A percentile compares a stretch with the other conserved stretches of the same genome.
phyloP scores from a whole-genome alignment of 2,888 invertebrate genomes.

The Sceliomorpha sp. region DNA sequence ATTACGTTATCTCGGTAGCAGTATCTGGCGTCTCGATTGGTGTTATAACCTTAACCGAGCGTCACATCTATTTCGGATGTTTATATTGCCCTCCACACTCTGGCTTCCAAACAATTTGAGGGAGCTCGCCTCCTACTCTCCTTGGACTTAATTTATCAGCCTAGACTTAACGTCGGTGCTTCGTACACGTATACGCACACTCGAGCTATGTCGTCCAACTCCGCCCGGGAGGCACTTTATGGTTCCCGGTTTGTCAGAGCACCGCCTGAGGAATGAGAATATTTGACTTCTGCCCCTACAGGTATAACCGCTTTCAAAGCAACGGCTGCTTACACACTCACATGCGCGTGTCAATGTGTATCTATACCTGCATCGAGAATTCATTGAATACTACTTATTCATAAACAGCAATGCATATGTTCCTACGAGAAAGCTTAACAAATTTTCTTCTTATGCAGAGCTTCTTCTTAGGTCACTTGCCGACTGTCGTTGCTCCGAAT shows the following conservation, averaged over 20 bases:
- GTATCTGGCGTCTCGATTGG: conserved; percentile 20
- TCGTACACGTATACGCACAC: conserved; percentile 32
- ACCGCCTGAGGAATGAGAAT: conserved; percentile 65
- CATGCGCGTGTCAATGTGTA: too few relatives aligned
- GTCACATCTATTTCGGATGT: conserved; percentile 52
- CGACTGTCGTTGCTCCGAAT: too few relatives aligned
- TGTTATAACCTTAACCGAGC: conserved; percentile 31
- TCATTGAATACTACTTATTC: too few relatives aligned
- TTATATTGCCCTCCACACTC: conserved; percentile 39
- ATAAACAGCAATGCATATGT: too few relatives aligned
- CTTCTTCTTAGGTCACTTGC: too few relatives aligned
- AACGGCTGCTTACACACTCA: too few relatives aligned
- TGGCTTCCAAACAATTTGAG: conserved; percentile 49
- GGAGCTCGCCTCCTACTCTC: conserved; percentile 41
- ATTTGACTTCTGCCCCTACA: conserved; percentile 75
- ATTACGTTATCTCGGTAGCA: conserved; percentile 33
- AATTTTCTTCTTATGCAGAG: too few relatives aligned
- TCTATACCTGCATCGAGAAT: too few relatives aligned
- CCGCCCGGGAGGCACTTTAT: conserved; percentile 44
- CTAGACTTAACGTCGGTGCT: conserved; percentile 32
- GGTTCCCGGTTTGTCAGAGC: conserved; percentile 53
- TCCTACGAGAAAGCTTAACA: too few relatives aligned
- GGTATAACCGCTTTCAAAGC: conserved; percentile 55
- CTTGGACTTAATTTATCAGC: conserved; percentile 51
- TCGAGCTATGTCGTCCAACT: conserved; percentile 29